Conservation (phyloP, 2,113 vertebrate genomes). For the Cinclus cinclus region DNA sequence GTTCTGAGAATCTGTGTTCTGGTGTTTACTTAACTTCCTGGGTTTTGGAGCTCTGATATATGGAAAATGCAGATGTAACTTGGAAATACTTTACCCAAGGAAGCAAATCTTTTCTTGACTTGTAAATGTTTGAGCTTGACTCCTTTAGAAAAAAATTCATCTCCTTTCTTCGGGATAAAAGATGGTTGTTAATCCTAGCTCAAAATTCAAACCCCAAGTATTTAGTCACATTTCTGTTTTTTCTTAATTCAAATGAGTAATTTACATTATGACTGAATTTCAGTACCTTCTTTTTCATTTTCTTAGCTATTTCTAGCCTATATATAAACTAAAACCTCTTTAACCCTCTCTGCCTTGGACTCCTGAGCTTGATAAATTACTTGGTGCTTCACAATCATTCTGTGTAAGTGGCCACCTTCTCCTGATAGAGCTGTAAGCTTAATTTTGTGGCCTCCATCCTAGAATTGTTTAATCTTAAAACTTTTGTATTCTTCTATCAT, state of each 20-base stretch:
- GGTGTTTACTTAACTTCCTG: neutral
- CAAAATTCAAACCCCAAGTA: neutral
- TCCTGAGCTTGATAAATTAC: neutral
- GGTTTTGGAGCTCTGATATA: neutral
- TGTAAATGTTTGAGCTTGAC: neutral
- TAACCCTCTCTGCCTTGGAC: rapidly evolving
- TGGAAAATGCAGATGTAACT: neutral
- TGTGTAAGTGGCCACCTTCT: neutral
- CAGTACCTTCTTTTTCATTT: neutral
- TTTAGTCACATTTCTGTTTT: neutral
- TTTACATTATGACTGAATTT: neutral
- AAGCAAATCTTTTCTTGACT: neutral
- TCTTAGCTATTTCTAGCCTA: neutral
- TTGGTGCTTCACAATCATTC: neutral
- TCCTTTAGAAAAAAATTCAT: neutral
- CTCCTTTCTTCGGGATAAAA: neutral
- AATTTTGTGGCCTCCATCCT: neutral
- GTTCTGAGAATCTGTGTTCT: neutral
- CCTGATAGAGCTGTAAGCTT: neutral
- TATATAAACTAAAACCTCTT: neutral
- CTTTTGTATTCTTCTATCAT: neutral
- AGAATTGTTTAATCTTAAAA: neutral
- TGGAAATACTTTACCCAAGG: neutral
- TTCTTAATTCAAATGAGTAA: neutral
- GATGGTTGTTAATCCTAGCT: neutral